Evolutionary conservation across 2,113 vertebrate species (phyloP), one percentile per base, ranked within the genome.

Genomic region (Centrocercus urophasianus): DNA sequence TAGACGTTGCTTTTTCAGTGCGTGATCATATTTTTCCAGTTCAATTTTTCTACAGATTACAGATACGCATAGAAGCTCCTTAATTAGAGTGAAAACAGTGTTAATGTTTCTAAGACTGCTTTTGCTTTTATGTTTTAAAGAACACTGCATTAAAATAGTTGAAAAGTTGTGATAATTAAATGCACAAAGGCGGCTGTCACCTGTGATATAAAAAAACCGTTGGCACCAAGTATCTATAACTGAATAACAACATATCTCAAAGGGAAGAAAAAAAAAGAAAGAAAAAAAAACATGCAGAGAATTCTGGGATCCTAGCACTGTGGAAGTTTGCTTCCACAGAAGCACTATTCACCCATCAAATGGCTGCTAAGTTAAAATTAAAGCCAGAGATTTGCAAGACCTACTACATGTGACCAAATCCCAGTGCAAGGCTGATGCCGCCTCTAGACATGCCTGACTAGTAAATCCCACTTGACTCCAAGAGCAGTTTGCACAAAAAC

Each of bases 331-430:
- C n/a, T 69, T 78, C 7, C 64, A 38, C 38, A 81, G 28, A 84
- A 84, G 32, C 30, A 78, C 38, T 65, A 25, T 50, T 86, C 89
- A 67, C 70, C 28, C 73, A 67, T 27, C 25, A 47, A 45, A 87
- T 82, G 32, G 75, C 56, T 60, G 34, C 47, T 20, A 76, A 75
- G 38, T 66, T 91, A 59, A 79, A 45, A 78, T 57, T 75, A 76
- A 84, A 96, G 86, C 47, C 77, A 79, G 11, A 38, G 32, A 20
- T 71, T 81, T 87, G 57, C 77, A 93, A 95, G 88, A 59, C 16
- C 47, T 69, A n/a, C 42, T 69, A 56, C 1, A 5, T 25, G 34
- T 22, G 54, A 47, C 32, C 61, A 80, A 78, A 75, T 25, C 8
- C 81, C 40, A 22, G 21, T 61, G 36, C 1, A 10, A 74, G 38